Conservation (phyloP, 2,888 invertebrate genomes). For the Diabrotica balteata region DNA sequence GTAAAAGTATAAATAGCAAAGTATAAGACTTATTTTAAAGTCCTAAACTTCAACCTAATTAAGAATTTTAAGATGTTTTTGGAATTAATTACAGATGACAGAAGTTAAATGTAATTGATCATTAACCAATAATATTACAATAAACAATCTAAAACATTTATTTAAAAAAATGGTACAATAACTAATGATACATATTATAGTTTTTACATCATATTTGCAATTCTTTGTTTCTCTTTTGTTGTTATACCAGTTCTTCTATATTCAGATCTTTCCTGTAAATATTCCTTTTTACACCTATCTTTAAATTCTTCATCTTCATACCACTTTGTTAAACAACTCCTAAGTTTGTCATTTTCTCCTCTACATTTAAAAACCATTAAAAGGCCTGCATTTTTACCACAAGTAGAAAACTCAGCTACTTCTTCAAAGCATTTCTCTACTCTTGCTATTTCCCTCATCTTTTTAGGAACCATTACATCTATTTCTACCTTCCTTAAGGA, state of each 20-base stretch:
- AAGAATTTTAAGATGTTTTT: too few relatives aligned
- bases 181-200: too few relatives aligned
- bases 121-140: too few relatives aligned
- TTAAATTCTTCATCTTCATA: constrained; percentile 79
- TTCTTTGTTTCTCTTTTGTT: constrained; percentile 59
- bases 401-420: constrained; percentile 74
- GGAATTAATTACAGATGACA: too few relatives aligned
- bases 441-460: constrained; percentile 84
- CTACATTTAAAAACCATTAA: constrained; percentile 80
- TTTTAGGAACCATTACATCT: constrained; percentile 88
- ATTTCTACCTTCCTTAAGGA: constrained; percentile 86
- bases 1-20: too few relatives aligned
- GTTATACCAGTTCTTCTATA: constrained; percentile 82
- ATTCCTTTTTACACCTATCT: constrained; percentile 77
- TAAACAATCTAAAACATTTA: too few relatives aligned
- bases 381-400: constrained; percentile 72
- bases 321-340: constrained; percentile 77
- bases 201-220: constrained; percentile 7
- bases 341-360: constrained; percentile 72
- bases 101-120: too few relatives aligned
- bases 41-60: too few relatives aligned
- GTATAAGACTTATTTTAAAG: too few relatives aligned
- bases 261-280: constrained; percentile 81
- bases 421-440: constrained; percentile 77
- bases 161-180: too few relatives aligned